Evolutionary conservation across 2,888 invertebrate genomes (phyloP), one percentile per base, ranked within the genome.

Genomic region (Xylocampa areola): DNA sequence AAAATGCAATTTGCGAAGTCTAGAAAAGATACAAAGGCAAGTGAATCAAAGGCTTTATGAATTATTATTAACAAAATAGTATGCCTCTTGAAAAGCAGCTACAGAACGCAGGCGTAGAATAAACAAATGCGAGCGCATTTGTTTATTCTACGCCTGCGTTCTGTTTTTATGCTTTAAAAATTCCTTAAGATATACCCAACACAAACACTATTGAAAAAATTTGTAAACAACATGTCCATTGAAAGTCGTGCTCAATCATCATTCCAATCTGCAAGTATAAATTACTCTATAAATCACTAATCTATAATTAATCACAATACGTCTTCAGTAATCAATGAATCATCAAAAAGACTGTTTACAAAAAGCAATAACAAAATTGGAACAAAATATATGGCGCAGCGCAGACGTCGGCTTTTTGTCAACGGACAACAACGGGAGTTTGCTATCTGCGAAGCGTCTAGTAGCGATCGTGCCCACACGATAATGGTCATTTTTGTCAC

Each of bases 201-300:
- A 11, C 49, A 65, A 49, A 53, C 48, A 36, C 25, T 16, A 65
- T 40, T 45, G 30, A 48, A 64, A 33, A 33, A 21, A 59, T 40
- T 10, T 37, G 8, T 40, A 47, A 64, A 48, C 52, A 47, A 44
- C 43, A 55, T 21, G 8, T 1, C 27, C 14, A 53, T 60, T 53
- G 27, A 53, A 53, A 53, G 14, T 5, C 7, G 16, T 10, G n/a
- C 49, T 60, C 25, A 48, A 62, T 50, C 16, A 51, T 19, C 23
- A 41, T 11, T 35, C 10, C 23, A 13, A 21, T 51, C 30, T 47
- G 6, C 33, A 21, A 21, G 21, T 25, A 21, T 11, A 37, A 50
- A 50, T 41, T 41, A 6, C 40, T 40, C 10, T 13, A 47, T 35
- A 10, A n/a, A 16, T 27, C 21, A 11, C 13, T n/a, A 23, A 39